Percentiles rank a stretch among this genome's conserved stretches.
Conservation (phyloP, 2,888 invertebrate species). For the Ernsta delagoae region DNA sequence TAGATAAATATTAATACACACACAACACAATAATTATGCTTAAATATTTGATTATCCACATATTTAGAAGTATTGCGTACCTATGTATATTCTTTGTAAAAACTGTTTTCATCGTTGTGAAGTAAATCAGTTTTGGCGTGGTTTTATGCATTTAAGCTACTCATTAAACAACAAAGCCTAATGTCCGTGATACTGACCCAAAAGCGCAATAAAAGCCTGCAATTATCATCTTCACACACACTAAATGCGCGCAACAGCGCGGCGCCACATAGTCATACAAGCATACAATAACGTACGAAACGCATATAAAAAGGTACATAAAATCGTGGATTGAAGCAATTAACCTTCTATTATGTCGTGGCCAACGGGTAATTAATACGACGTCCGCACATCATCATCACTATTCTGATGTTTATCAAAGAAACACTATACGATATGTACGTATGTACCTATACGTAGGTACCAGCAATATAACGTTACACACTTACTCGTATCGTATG, state of each 20-base stretch:
- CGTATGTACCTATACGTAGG: neutral
- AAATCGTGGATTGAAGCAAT: slow-evolving; percentile 25
- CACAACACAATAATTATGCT: no score
- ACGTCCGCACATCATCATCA: slow-evolving; percentile 13
- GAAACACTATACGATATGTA: slow-evolving; percentile 25
- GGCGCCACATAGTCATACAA: neutral
- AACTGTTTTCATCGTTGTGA: neutral
- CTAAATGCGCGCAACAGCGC: neutral
- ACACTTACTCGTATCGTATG: neutral
- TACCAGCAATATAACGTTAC: neutral
- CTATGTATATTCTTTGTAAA: no score
- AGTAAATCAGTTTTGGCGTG: no score
- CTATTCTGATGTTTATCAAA: slow-evolving; percentile 23
- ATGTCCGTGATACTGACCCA: neutral
- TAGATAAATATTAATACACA: no score
- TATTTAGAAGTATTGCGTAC: no score
- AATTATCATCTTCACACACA: neutral
- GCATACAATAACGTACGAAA: neutral
- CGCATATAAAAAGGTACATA: neutral
- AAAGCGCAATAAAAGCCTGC: slow-evolving; percentile 4
- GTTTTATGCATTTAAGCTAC: no score
- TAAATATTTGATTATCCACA: no score
- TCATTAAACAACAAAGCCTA: neutral
- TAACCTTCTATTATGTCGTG: slow-evolving; percentile 22
- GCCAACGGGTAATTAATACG: slow-evolving; percentile 28